Conservation (phyloP, 2,797 vertebrate species). For the Melanotaenia trifasciata region DNA sequence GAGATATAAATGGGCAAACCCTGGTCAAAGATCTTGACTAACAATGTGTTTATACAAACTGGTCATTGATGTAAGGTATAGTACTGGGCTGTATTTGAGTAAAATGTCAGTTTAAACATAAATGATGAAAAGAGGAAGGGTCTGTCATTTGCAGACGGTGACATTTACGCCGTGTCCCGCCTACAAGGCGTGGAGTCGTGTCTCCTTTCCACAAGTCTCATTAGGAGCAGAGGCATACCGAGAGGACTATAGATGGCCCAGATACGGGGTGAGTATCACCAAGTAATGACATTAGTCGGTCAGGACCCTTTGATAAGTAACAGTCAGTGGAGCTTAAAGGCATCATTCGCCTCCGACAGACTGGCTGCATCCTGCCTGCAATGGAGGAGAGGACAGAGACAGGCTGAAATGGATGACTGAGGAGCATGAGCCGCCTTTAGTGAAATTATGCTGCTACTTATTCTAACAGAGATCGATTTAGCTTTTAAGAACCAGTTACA, state of each 20-base stretch:
- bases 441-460: constrained; percentile 25
- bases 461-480: constrained; percentile 10
- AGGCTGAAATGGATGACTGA: constrained; percentile 38
- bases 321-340: not conserved
- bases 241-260: constrained; percentile 68
- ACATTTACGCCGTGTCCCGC: constrained; percentile 73
- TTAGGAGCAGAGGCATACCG: constrained; percentile 31
- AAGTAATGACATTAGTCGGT: constrained; percentile 21
- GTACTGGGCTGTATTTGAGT: not conserved
- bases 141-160: constrained; percentile 54
- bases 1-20: not conserved
- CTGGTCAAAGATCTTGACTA: not conserved
- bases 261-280: constrained; percentile 53
- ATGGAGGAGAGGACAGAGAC: constrained; percentile 67
- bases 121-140: constrained; percentile 16
- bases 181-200: constrained; percentile 78
- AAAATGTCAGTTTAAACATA: constrained; percentile 8
- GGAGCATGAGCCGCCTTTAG: constrained; percentile 44
- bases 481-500: constrained; percentile 7
- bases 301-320: not conserved
- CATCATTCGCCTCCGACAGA: constrained; percentile 32
- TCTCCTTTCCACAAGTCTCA: constrained; percentile 62
- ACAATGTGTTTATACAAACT: not conserved
- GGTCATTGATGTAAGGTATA: not conserved
- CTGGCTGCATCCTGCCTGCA: constrained; percentile 57